Base-by-base conservation (phyloP, 1,140 invertebrate genomes). In the Scaptomyza pallida region DNA sequence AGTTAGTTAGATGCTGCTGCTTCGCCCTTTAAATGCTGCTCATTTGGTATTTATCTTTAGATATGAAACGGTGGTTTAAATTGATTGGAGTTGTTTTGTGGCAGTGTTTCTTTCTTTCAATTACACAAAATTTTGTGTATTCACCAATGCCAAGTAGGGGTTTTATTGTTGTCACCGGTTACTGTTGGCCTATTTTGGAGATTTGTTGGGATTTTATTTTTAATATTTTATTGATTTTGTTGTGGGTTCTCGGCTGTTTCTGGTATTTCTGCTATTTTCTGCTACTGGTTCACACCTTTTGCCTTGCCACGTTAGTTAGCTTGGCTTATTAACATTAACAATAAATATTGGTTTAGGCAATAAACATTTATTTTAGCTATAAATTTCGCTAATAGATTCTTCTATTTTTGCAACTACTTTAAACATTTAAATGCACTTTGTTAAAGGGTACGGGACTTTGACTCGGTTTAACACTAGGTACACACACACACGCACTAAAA, bases 201-300 rank as follows among this genome's bases (percentile, higher is more conserved):
- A 54, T 30, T 30, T 54, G 15, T 33, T 40, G 43, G 35, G 5
- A 26, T 43, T 55, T 70, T 63, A 70, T 70, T 70, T 64, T 63
- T 70, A 55, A 13, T 55, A 43, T 21, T 63, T 70, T 71, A 71
- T 71, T 26, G 68, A 71, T 71, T 70, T 70, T 70, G 51, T 51
- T 23, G 48, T 56, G 43, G 55, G 26, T 47, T 23, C 35, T 19
- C 21, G 19, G 19, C 19, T 21, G 19, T n/a, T n/a, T n/a, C n/a
- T 26, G 23, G 6, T 5, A 26, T 5, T 26, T 26, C 3, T 26
- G 23, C 23, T 26, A 44, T 13, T 48, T 17, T 35, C 21, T 30
- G 33, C 16, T 48, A 23, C 43, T 45, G 50, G 16, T 67, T 59
- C 8, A 54, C 51, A 50, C 44, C 44, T 50, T 50, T 33, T 63